These are phyloP conservation scores for Oryzias javanicus DNA, from an alignment of 2,113 vertebrate species.

Conservation along the genomic window DNA sequence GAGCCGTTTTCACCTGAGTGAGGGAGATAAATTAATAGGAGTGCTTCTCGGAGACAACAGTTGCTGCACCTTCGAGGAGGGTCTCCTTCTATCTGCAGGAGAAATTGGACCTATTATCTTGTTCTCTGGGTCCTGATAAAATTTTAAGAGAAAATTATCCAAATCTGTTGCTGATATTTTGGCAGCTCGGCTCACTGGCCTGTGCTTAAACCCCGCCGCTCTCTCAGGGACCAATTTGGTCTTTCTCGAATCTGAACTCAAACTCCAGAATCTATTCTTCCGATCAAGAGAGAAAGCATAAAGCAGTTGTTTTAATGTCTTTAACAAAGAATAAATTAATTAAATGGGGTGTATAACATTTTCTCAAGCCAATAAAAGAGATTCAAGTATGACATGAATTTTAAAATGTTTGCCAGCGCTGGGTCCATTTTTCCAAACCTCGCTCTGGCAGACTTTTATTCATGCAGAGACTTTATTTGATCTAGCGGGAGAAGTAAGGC, in stretches of 20 bases:
- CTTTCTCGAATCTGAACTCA: slow-evolving; percentile 11
- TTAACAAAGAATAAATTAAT: too few species aligned
- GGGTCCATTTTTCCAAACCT: too few species aligned
- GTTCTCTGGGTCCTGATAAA: slow-evolving; percentile 47
- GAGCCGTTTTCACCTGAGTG: slow-evolving; percentile 53
- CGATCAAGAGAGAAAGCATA: slow-evolving; percentile 1
- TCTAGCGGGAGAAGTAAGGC: too few species aligned
- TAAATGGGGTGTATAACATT: too few species aligned
- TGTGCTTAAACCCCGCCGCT: slow-evolving; percentile 28
- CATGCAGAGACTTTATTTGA: too few species aligned
- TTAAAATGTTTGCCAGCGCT: too few species aligned
- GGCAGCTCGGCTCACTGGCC: slow-evolving; percentile 7
- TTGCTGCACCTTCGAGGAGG: slow-evolving; percentile 20
- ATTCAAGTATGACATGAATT: too few species aligned
- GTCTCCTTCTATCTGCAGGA: slow-evolving; percentile 45
- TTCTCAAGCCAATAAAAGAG: too few species aligned
- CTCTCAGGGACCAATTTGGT: slow-evolving; percentile 12
- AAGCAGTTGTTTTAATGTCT: too few species aligned
- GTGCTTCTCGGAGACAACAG: slow-evolving; percentile 22
- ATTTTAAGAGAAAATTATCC: slow-evolving; percentile 43
- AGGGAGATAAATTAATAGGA: slow-evolving; percentile 55
- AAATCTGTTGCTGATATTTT: slow-evolving; percentile 20
- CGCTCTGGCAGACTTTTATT: too few species aligned
- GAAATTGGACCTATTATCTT: slow-evolving; percentile 57
- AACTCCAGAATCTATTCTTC: slow-evolving; percentile 9